A percentile compares a stretch with the other conserved stretches of the same genome.
phyloP scores from a whole-genome alignment of 2,797 vertebrate species.

The Mormyrops boulengeri region DNA sequence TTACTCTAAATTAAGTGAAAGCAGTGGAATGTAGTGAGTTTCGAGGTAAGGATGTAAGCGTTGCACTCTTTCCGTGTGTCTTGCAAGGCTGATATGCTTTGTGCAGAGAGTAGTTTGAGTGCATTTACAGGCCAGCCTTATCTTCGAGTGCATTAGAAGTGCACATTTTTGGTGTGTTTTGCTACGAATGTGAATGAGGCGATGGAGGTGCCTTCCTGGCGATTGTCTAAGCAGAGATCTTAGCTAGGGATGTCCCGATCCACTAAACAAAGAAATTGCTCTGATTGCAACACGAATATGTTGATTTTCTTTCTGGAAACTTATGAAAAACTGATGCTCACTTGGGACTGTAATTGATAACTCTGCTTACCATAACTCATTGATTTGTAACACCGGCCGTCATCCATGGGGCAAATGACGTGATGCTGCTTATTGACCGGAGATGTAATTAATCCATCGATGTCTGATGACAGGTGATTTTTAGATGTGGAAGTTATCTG shows the following conservation, averaged over 20 bases:
- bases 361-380: background rate
- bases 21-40: background rate
- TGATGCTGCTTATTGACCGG: background rate
- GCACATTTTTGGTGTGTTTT: background rate
- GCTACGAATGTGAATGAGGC: background rate
- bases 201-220: background rate
- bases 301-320: background rate
- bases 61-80: background rate
- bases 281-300: background rate
- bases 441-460: background rate
- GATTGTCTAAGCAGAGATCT: background rate
- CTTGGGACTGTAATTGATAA: background rate
- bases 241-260: background rate
- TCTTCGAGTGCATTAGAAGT: background rate
- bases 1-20: background rate
- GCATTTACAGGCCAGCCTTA: background rate
- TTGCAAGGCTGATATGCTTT: background rate
- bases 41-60: background rate
- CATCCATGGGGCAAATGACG: background rate
- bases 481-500: background rate
- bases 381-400: background rate
- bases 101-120: background rate
- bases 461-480: background rate
- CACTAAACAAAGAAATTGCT: background rate
- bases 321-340: background rate